phyloP scores from a whole-genome alignment of 2,797 vertebrate genomes.

The Pseudomugil gertrudae region DNA sequence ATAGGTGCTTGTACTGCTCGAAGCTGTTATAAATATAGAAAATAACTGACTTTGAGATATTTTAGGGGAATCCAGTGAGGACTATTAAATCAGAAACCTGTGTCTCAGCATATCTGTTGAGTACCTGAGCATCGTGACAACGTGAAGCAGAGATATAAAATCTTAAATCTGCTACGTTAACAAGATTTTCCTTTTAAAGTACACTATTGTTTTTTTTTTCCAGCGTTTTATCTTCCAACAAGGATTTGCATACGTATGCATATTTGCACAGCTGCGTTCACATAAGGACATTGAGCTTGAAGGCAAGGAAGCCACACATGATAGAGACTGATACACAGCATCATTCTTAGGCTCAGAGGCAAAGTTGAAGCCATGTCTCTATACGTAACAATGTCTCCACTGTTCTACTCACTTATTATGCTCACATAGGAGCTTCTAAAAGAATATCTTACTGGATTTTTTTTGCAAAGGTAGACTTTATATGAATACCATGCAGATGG shows the following conservation, averaged over 20 bases:
- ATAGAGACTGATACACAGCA: slow-evolving; percentile 6
- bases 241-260: slow-evolving; percentile 28
- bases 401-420: slow-evolving; percentile 32
- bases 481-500: neutral
- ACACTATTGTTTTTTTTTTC: slow-evolving; percentile 13
- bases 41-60: neutral
- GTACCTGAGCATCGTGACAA: slow-evolving; percentile 11
- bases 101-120: slow-evolving; percentile 17
- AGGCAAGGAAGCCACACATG: neutral
- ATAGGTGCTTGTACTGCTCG: slow-evolving; percentile 10
- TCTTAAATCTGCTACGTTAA: slow-evolving; percentile 26
- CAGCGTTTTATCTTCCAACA: slow-evolving; percentile 17
- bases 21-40: slow-evolving; percentile 12
- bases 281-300: slow-evolving; percentile 35
- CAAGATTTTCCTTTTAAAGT: slow-evolving; percentile 4
- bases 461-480: slow-evolving; percentile 24
- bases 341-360: slow-evolving; percentile 12
- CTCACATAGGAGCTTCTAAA: slow-evolving; percentile 47
- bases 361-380: slow-evolving; percentile 24
- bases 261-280: slow-evolving; percentile 32
- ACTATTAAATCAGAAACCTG: slow-evolving; percentile 7
- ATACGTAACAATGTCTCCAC: slow-evolving; percentile 37
- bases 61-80: slow-evolving; percentile 2
- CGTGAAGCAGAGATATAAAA: slow-evolving; percentile 12
- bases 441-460: slow-evolving; percentile 40